Base-by-base conservation (phyloP, 2,797 vertebrate genomes). In the Protonibea diacanthus region DNA sequence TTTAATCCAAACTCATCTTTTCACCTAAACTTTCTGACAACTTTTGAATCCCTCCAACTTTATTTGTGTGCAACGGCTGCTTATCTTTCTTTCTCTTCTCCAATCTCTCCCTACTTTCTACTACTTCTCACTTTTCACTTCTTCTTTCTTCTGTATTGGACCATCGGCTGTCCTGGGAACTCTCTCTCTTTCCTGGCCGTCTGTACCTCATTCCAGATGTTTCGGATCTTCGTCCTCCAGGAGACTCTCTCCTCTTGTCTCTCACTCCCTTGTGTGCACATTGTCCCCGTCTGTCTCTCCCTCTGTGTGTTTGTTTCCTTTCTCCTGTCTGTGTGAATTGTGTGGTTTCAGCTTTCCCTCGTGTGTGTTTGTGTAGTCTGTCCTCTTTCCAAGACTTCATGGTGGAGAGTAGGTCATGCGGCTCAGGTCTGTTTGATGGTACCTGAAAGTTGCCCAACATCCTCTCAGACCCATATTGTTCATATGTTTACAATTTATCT, bases 181-280 rank as follows among this genome's bases (percentile, higher is more conserved):
- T 18, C n/a, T 8, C 5, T 20, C 38, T 20, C 21, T 45, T 5
- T 5, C 51, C 17, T 68, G 40, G 38, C 65, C 20, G 10, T 27
- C 6, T 3, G 5, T 25, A 7, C 9, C 33, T 62, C 21, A 20
- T 9, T 52, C 58, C 48, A 55, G 49, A 63, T 63, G 59, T 55
- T 29, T 9, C 29, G 40, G 38, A 53, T 53, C 25, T 44, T 33
- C 2, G 1, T 70, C 55, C 44, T 49, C 23, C 42, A 33, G 33
- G 70, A 72, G 23, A 27, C n/a, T 72, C 58, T 61, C 48, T 61
- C 27, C 55, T 33, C 38, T 20, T 14, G 20, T 25, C 45, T 17
- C 8, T 58, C 33, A 9, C 33, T 38, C 33, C 33, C 33, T 38
- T 38, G 33, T 38, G 33, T 38, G 33, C 33, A 38, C 33, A 38